Percentiles rank a stretch among this genome's conserved stretches.
Conservation (phyloP, 2,797 vertebrate species). For the Micropoecilia bifurca region DNA sequence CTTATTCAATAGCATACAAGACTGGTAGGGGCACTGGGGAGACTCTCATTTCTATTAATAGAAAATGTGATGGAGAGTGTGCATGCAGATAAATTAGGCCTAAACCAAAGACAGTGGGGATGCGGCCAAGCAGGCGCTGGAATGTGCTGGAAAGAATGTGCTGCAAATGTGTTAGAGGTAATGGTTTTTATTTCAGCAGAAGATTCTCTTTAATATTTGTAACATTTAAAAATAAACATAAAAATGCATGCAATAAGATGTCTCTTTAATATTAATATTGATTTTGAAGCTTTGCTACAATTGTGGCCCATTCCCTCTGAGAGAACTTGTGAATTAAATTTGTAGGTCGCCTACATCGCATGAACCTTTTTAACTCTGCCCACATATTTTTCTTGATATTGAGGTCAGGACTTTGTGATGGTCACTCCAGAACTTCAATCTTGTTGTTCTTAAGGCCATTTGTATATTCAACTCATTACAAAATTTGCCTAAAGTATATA, state of each 20-base stretch:
- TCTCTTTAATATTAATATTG: no score
- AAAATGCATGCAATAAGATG: neutral
- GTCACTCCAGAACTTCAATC: neutral
- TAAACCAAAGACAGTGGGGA: conserved; percentile 41
- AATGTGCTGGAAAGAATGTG: neutral
- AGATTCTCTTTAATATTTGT: neutral
- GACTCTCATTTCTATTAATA: conserved; percentile 71
- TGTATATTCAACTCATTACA: neutral
- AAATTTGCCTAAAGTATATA: neutral
- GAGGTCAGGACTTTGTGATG: neutral
- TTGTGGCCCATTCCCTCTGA: neutral
- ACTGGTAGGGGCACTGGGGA: conserved; percentile 55
- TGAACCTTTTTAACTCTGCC: neutral
- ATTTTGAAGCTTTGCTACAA: neutral
- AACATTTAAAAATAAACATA: neutral
- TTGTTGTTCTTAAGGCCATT: neutral
- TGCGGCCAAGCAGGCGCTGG: conserved; percentile 24
- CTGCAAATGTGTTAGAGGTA: neutral
- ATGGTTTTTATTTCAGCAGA: neutral
- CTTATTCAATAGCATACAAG: conserved; percentile 54
- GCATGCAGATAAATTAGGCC: conserved; percentile 56
- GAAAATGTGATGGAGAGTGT: conserved; percentile 51
- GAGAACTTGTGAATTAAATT: neutral
- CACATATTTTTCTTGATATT: neutral
- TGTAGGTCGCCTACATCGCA: neutral